Base-by-base conservation (phyloP, 2,797 vertebrate genomes). In the Cossypha niveicapilla region DNA sequence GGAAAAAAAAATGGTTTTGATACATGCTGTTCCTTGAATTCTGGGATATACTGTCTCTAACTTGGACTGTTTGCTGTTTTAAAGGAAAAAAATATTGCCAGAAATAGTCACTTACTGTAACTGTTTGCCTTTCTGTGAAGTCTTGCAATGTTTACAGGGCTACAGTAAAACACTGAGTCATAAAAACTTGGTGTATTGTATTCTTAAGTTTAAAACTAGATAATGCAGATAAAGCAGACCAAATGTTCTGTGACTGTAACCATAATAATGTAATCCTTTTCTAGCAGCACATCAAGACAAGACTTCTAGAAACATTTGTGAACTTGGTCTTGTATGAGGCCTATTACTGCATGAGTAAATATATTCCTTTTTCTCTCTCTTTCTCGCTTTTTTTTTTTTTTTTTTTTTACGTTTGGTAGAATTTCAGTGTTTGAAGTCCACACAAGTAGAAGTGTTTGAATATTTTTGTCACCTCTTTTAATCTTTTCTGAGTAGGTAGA, bases 371-470 rank as follows among this genome's bases (percentile, higher is more conserved):
- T 4, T 74, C 3, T 34, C 1, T 18, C 1, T 11, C 2, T 44
- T 44, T 42, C 11, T 44, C n/a, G n/a, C 18, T 1, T 8, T 2
- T 8, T 7, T 2, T 18, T 22, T 15, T 24, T 22, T n/a, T 8
- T 8, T 17, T 45, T 32, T 25, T 5, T 10, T 51, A 7, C 4
- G 18, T 67, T 86, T 74, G 21, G 34, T 51, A 66, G 35, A 67
- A 70, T 74, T 71, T 81, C 48, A 28, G 10, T 57, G 58, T 68
- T 78, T 75, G 24, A 61, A 61, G 18, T 82, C 23, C 17, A 32
- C 6, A 18, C 7, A 62, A 92, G 54, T 10, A 32, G 4, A 75
- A 78, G 8, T 35, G 15, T 77, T 88, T 81, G 9, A 87, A 56
- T 81, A 44, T 50, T 91, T 57, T 1, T 13, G 47, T 66, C 24